A percentile compares a stretch with the other conserved stretches of the same genome.
These are phyloP conservation scores for Tachina lurida DNA, from an alignment of 2,888 invertebrate species.

Conservation along the genomic window DNA sequence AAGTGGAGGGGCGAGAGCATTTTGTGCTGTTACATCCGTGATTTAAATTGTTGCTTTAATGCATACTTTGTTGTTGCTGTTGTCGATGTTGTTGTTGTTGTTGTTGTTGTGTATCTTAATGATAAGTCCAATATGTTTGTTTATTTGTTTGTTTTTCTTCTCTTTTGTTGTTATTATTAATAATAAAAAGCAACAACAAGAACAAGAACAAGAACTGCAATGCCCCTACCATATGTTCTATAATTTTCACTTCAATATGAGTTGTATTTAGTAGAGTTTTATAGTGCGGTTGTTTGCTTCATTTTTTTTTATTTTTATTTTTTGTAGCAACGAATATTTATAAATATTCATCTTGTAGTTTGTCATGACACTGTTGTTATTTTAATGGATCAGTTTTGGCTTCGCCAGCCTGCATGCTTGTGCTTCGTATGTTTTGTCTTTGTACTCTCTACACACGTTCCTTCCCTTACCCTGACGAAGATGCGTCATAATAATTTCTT, in stretches of 20 bases:
- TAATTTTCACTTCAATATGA: slow-evolving; percentile 44
- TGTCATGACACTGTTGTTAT: slow-evolving; percentile 59
- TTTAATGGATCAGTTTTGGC: slow-evolving; percentile 56
- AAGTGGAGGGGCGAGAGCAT: background rate
- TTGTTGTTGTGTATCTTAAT: slow-evolving; percentile 4
- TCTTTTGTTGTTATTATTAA: slow-evolving; percentile 21
- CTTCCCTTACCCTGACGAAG: slow-evolving; percentile 50
- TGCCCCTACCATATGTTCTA: slow-evolving; percentile 43
- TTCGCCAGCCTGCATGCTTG: slow-evolving; percentile 8
- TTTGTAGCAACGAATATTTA: background rate
- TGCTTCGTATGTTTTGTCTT: slow-evolving; percentile 16
- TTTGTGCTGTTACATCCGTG: slow-evolving; percentile 25
- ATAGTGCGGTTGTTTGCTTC: slow-evolving; percentile 35
- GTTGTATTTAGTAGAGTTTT: slow-evolving; percentile 30
- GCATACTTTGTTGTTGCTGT: background rate
- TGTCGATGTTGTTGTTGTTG: background rate
- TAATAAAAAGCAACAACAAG: slow-evolving; percentile 23
- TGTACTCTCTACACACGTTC: slow-evolving; percentile 6
- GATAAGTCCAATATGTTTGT: slow-evolving; percentile 60
- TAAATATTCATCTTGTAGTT: slow-evolving; percentile 43
- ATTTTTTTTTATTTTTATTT: background rate
- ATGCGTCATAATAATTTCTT: slow-evolving; percentile 72
- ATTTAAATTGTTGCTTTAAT: slow-evolving; percentile 26
- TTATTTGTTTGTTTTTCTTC: slow-evolving; percentile 7
- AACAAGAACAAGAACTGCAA: background rate